Evolutionary conservation across 1,140 invertebrate species (phyloP).

Genomic region (Eurytemora carolleeae): DNA sequence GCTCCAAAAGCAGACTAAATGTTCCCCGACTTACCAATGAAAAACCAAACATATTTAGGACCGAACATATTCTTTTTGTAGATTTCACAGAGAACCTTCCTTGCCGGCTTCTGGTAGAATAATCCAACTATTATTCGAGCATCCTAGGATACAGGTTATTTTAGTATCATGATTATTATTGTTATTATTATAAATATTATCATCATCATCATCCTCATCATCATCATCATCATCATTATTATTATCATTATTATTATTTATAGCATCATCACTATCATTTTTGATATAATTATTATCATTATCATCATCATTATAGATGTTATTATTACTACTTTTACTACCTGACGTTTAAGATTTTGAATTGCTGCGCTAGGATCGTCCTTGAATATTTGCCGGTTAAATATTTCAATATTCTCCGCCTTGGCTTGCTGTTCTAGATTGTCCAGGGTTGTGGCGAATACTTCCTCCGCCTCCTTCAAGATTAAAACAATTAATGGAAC

Average conservation of each 20-base stretch:
- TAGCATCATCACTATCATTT: too few relatives aligned
- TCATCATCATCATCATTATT: too few relatives aligned
- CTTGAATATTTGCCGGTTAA: slow-evolving; percentile 86
- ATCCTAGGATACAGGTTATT: slow-evolving; percentile 75
- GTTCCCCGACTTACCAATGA: slow-evolving; percentile 86
- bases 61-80: slow-evolving; percentile 83
- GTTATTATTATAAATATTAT: too few relatives aligned
- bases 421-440: slow-evolving; percentile 87
- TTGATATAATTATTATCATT: too few relatives aligned
- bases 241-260: too few relatives aligned
- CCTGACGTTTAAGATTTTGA: slow-evolving; percentile 49
- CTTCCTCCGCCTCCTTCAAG: slow-evolving; percentile 93
- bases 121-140: slow-evolving; percentile 91
- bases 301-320: too few relatives aligned
- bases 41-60: slow-evolving; percentile 95
- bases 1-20: too few relatives aligned
- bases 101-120: slow-evolving; percentile 90
- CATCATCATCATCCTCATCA: too few relatives aligned
- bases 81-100: slow-evolving; percentile 86
- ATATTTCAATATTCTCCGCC: slow-evolving; percentile 75
- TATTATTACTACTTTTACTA: too few relatives aligned
- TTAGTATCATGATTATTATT: too few relatives aligned
- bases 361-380: slow-evolving; percentile 91
- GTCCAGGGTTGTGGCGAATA: slow-evolving; percentile 97
- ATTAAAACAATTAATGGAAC: too few relatives aligned